Evolutionary conservation across 2,888 invertebrate genomes (phyloP), one percentile per base, ranked within the genome.

Genomic region (Rhamnusium bicolor): DNA sequence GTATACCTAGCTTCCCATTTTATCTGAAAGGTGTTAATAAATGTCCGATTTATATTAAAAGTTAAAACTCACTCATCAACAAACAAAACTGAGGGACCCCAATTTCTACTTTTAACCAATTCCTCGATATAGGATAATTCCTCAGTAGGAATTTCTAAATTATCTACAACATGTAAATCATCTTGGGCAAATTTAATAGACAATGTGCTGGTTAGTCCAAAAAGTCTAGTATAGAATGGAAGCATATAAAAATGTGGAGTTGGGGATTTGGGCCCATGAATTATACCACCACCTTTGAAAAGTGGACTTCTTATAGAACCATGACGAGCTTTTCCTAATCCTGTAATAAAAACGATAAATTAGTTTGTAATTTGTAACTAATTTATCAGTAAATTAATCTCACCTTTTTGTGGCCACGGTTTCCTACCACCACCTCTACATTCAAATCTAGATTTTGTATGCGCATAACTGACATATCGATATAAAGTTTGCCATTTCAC

Each of bases 341-440:
- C 87, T 86, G 21, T 19, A 56, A 69, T 0, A 1, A 62, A 62
- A 8, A 24, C 29, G 54, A 21, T 0, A 18, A 14, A 19, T 16
- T 7, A 18, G 0, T 49, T 49, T 19, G 19, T 5, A 46, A 46
- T 46, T 46, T 46, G 46, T 46, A 54, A 32, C 2, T 29, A 58
- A 32, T 21, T 29, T 56, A 56, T 14, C 14, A 27, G 16, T 1
- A 4, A 24, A 24, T 2, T 56, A 8, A 3, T 10, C 8, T 1
- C 75, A 19, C 98, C 97, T 89, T 99, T 99, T 86, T 99, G 99
- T 0, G 96, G 96, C 98, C 98, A 98, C 0, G 99, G 99, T 84
- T 99, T 99, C 24, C 91, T 90, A 0, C 97, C 97, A 66, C 98
- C 96, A 46, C 98, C 98, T 60, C 92, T 89, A 69, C 95, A 93